A percentile compares a stretch with the other conserved stretches of the same genome.
These are phyloP conservation scores for Ramphastos sulfuratus DNA, from an alignment of 2,113 vertebrate genomes.

Conservation along the genomic window DNA sequence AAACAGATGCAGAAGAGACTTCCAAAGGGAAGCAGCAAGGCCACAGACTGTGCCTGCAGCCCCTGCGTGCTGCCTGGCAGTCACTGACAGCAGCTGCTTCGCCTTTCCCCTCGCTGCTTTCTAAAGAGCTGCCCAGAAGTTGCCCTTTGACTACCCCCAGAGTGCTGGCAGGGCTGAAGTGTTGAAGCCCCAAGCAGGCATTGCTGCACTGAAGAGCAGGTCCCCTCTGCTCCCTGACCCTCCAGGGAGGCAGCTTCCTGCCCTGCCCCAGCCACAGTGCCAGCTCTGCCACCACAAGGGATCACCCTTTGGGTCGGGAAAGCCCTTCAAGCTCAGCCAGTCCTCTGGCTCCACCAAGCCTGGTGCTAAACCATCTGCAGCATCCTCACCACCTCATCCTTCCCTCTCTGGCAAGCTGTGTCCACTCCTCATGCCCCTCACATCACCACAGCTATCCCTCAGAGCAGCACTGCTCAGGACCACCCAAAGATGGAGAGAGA, in stretches of 20 bases:
- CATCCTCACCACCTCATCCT: background rate
- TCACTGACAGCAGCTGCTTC: background rate
- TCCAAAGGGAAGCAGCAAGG: background rate
- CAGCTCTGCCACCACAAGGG: background rate
- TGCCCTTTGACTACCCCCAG: background rate
- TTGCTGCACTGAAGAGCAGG: background rate
- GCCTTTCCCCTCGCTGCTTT: background rate
- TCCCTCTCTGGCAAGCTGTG: accelerated
- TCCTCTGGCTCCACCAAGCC: no score
- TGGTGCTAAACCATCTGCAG: no score
- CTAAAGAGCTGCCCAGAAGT: background rate
- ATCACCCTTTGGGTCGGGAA: no score
- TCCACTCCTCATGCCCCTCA: background rate
- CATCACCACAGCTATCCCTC: background rate
- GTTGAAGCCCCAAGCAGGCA: background rate
- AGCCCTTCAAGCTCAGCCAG: no score
- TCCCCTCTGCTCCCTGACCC: background rate
- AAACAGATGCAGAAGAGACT: background rate
- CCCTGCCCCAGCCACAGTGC: background rate
- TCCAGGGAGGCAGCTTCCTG: background rate
- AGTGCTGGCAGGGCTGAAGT: accelerated
- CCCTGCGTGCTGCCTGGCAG: background rate
- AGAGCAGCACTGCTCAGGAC: background rate
- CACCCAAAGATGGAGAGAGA: background rate
- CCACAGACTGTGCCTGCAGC: background rate